Conservation (phyloP, 2,888 invertebrate species). For the Ischnus inquisitorius region DNA sequence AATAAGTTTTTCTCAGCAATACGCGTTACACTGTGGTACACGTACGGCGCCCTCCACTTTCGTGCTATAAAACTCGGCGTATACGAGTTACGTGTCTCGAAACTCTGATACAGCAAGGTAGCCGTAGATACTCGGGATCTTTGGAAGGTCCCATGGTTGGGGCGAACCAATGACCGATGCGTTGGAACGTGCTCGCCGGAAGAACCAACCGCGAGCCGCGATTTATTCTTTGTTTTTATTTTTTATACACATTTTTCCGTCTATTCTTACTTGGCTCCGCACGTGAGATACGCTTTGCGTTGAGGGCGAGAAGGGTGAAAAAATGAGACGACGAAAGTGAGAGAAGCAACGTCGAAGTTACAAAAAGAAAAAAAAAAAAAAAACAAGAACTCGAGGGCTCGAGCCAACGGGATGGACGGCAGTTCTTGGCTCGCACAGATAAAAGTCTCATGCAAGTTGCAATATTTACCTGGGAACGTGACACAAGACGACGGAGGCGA, state of each 20-base stretch:
- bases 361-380: background rate
- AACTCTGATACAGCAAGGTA: conserved; percentile 45
- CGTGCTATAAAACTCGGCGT: conserved; percentile 62
- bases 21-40: background rate
- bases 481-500: conserved; percentile 26
- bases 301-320: background rate
- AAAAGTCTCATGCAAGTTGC: conserved; percentile 57
- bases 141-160: background rate
- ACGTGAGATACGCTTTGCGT: background rate
- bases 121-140: background rate
- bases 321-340: background rate
- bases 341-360: background rate
- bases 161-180: conserved; percentile 50
- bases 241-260: background rate
- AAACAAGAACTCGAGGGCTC: background rate
- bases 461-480: conserved; percentile 67
- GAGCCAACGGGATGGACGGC: background rate
- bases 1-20: background rate
- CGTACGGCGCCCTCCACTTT: conserved; percentile 37
- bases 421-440: conserved; percentile 38
- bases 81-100: conserved; percentile 64
- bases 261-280: background rate
- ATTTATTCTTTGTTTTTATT: conserved; percentile 35
- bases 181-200: conserved; percentile 44
- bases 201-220: conserved; percentile 7